Evolutionary conservation across 2,888 invertebrate species (phyloP).

Genomic region (Himalopsyche japonica): DNA sequence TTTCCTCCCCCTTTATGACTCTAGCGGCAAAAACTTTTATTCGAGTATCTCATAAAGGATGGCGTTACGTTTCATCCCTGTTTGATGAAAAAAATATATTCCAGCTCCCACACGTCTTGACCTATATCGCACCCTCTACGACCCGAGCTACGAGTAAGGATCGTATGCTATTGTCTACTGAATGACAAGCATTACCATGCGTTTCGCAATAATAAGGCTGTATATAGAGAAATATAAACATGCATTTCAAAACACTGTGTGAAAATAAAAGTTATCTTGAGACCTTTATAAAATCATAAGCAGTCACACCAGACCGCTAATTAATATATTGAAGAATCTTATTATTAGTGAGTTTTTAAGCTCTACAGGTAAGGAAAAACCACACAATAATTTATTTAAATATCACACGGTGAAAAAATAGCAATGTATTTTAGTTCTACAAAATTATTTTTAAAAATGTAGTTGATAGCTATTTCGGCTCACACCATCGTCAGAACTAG

Average conservation of each 20-base stretch:
- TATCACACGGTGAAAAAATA: too few species aligned
- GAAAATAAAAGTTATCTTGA: background rate
- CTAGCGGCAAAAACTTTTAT: slow-evolving; percentile 34
- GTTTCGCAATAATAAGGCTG: background rate
- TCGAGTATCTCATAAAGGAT: slow-evolving; percentile 37
- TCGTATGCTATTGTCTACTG: background rate
- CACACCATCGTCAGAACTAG: too few species aligned
- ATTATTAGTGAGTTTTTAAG: too few species aligned
- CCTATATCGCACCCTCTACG: background rate
- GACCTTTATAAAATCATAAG: too few species aligned
- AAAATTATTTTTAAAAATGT: too few species aligned
- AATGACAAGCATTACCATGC: background rate
- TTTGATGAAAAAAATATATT: slow-evolving; percentile 34
- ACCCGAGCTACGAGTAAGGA: background rate
- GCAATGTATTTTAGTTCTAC: too few species aligned
- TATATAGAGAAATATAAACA: background rate
- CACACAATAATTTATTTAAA: too few species aligned
- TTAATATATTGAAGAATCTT: too few species aligned
- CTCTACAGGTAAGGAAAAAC: too few species aligned
- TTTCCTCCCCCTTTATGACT: slow-evolving; percentile 26
- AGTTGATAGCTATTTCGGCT: too few species aligned
- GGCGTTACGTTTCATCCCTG: slow-evolving; percentile 32
- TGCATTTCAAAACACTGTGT: background rate
- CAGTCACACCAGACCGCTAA: too few species aligned
- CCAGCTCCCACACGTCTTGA: slow-evolving; percentile 6